Evolutionary conservation across 1,140 invertebrate species (phyloP).

Genomic region (Charaxes varanes): DNA sequence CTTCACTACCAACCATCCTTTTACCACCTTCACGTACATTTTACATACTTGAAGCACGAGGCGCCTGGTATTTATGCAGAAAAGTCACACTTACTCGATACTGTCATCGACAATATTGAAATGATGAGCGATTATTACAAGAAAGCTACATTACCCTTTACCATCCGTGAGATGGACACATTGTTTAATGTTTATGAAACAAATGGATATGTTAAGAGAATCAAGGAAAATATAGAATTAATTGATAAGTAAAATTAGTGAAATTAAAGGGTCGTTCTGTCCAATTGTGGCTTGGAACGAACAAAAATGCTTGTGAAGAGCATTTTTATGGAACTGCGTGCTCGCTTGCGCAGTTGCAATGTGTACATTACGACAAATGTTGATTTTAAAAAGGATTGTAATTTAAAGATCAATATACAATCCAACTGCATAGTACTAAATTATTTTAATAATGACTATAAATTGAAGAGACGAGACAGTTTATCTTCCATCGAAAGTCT

Average conservation of each 20-base stretch:
- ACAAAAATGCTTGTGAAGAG: conserved; percentile 63
- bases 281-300: too few species aligned
- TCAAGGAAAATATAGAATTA: conserved; percentile 40
- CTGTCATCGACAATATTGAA: conserved; percentile 95
- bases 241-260: conserved; percentile 49
- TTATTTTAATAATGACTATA: conserved; percentile 46
- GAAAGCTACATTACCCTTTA: conserved; percentile 84
- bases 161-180: conserved; percentile 78
- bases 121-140: conserved; percentile 88
- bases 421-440: conserved; percentile 64
- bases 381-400: conserved; percentile 55
- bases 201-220: conserved; percentile 53
- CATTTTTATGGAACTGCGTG: conserved; percentile 74
- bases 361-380: conserved; percentile 71
- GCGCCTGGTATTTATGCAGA: conserved; percentile 88
- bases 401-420: conserved; percentile 68
- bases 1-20: conserved; percentile 98
- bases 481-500: conserved; percentile 61
- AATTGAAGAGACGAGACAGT: conserved; percentile 43
- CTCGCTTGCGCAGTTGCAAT: conserved; percentile 73
- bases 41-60: conserved; percentile 88
- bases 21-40: conserved; percentile 97
- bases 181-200: conserved; percentile 72
- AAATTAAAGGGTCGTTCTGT: not conserved
- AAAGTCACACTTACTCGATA: conserved; percentile 88